These are phyloP conservation scores for Struthidea cinerea DNA, from an alignment of 2,113 vertebrate genomes.

Conservation along the genomic window DNA sequence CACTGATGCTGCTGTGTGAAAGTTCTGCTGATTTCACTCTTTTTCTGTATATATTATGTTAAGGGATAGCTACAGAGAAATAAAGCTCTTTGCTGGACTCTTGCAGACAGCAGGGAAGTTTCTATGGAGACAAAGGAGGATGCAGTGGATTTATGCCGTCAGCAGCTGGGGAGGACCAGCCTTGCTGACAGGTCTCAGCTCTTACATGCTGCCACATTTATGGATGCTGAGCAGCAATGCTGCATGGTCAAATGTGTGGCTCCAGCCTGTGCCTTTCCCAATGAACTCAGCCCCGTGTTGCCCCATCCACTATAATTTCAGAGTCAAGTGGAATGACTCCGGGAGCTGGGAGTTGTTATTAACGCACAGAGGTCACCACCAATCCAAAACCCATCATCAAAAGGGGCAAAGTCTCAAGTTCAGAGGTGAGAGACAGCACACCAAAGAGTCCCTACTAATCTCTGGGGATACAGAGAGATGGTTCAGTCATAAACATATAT, in stretches of 20 bases:
- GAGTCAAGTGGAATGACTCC: not conserved
- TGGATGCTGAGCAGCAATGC: not conserved
- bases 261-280: not conserved
- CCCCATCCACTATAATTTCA: fast-evolving
- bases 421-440: not conserved
- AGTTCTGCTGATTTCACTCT: not conserved
- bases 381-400: not conserved
- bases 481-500: not conserved
- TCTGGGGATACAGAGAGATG: not conserved
- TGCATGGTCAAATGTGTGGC: fast-evolving
- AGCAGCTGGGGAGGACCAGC: not conserved
- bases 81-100: not conserved
- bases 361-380: not conserved
- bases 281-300: not conserved
- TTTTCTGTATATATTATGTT: not conserved
- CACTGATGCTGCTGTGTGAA: fast-evolving
- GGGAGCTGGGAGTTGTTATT: not conserved
- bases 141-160: fast-evolving
- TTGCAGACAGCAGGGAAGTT: not conserved
- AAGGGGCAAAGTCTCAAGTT: not conserved
- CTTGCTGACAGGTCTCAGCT: fast-evolving
- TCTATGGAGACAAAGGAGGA: not conserved
- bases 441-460: not conserved
- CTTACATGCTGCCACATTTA: not conserved
- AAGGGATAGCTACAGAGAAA: not conserved